Conservation (phyloP, 1,140 invertebrate genomes). For the Dendrolimus kikuchii region DNA sequence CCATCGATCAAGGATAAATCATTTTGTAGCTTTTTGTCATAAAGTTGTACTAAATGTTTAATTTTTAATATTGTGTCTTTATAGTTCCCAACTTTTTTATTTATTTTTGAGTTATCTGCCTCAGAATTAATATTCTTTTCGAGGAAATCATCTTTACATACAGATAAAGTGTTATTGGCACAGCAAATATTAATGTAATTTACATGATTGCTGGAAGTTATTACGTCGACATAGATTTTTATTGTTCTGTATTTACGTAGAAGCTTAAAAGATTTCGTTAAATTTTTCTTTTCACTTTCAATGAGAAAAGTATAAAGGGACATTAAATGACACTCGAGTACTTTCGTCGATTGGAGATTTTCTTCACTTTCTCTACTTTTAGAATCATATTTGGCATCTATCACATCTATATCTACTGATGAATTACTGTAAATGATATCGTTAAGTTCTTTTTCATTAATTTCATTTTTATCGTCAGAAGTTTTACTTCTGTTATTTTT, state of each 20-base stretch:
- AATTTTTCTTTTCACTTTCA: constrained; percentile 29
- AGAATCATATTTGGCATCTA: constrained; percentile 27
- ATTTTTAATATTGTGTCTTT: constrained; percentile 32
- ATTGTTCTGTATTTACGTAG: constrained; percentile 30
- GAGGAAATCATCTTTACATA: constrained; percentile 16
- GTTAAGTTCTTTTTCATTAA: constrained; percentile 25
- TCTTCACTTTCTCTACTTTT: constrained; percentile 17
- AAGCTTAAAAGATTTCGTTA: constrained; percentile 35
- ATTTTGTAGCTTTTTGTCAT: constrained; percentile 11
- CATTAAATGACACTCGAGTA: constrained; percentile 35
- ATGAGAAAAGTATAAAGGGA: constrained; percentile 41
- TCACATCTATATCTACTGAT: constrained; percentile 43
- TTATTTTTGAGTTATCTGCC: constrained; percentile 1
- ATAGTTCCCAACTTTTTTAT: constrained; percentile 8
- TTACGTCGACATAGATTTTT: constrained; percentile 46
- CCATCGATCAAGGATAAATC: neutral
- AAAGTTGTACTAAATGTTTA: constrained; percentile 19
- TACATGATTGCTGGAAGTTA: constrained; percentile 18
- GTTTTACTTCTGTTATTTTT: constrained; percentile 8
- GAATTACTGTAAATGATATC: constrained; percentile 21
- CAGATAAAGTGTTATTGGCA: constrained; percentile 11
- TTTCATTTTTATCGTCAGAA: constrained; percentile 3
- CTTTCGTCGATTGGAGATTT: constrained; percentile 6
- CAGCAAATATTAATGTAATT: constrained; percentile 41
- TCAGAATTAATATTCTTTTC: constrained; percentile 2